Evolutionary conservation across 2,888 invertebrate genomes (phyloP), one percentile per base, ranked within the genome.

Genomic region (Synergus gifuensis): DNA sequence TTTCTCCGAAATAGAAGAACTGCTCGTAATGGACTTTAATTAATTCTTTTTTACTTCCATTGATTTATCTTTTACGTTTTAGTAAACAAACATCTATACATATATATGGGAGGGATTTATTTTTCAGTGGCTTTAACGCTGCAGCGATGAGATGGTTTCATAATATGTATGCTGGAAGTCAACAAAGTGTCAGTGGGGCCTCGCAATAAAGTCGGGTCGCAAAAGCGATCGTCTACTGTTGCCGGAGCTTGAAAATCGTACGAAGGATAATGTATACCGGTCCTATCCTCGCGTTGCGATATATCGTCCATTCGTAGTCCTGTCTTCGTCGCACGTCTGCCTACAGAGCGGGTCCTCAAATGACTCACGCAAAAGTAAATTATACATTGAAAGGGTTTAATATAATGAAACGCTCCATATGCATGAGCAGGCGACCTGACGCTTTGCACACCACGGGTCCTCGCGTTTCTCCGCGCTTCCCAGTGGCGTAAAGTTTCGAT

Each of bases 301-400:
- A 83, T 46, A 67, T 62, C n/a, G 54, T 82, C 81, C 79, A 78
- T 78, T 79, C 82, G 80, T 80, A 79, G 83, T 49, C 77, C 82
- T 82, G 83, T 83, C 83, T 82, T 81, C 81, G 81, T 81, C 79
- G 80, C 80, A 79, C 80, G 83, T 81, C 79, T 83, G 81, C 62
- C 73, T 76, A 83, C 84, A 83, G 81, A 82, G 85, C 88, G 86
- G 87, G 88, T 90, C 88, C 90, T 93, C 93, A 94, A 94, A 93
- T 94, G 94, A 94, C 94, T 94, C 94, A 94, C 94, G 94, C 94
- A 94, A 94, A 94, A 94, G 94, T 94, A 94, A 94, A 94, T 94
- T 94, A 94, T 94, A 94, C 94, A 94, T 94, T 94, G 94, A 94
- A 94, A 94, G 93, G 94, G 93, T 94, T 94, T 94, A 94, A 94